Evolutionary conservation across 1,140 invertebrate species (phyloP).

Genomic region (Lepidostoma basale): DNA sequence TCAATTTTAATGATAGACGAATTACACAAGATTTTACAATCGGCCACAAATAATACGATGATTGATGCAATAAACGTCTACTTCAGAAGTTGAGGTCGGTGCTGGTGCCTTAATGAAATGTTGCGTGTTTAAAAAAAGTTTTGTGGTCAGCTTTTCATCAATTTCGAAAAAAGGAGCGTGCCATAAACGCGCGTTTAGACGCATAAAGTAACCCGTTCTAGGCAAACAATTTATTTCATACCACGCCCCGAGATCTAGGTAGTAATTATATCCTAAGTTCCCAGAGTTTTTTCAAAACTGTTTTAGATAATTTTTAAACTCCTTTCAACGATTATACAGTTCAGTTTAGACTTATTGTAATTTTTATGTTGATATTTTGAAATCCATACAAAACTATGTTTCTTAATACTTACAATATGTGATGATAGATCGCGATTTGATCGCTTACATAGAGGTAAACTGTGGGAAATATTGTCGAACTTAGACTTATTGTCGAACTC

Average conservation of each 20-base stretch:
- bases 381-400: too few species aligned
- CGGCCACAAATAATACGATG: constrained; percentile 38
- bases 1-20: constrained; percentile 45
- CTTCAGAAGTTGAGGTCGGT: constrained; percentile 39
- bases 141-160: constrained; percentile 38
- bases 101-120: constrained; percentile 27
- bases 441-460: too few species aligned
- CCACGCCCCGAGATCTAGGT: constrained; percentile 32
- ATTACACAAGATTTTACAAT: constrained; percentile 45
- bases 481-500: too few species aligned
- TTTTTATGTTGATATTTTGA: too few species aligned
- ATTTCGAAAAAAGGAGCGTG: constrained; percentile 39
- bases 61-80: constrained; percentile 46
- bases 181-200: constrained; percentile 42
- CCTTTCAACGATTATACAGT: constrained; percentile 12
- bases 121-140: constrained; percentile 26
- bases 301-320: constrained; percentile 25
- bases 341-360: too few species aligned
- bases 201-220: constrained; percentile 40
- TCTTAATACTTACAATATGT: too few species aligned
- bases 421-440: too few species aligned
- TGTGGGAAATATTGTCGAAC: too few species aligned
- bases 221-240: constrained; percentile 46
- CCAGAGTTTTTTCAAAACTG: background rate
- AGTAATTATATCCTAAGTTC: constrained; percentile 29